A percentile compares a stretch with the other conserved stretches of the same genome.
Conservation (phyloP, 2,113 vertebrate species). For the Corvus cornix region DNA sequence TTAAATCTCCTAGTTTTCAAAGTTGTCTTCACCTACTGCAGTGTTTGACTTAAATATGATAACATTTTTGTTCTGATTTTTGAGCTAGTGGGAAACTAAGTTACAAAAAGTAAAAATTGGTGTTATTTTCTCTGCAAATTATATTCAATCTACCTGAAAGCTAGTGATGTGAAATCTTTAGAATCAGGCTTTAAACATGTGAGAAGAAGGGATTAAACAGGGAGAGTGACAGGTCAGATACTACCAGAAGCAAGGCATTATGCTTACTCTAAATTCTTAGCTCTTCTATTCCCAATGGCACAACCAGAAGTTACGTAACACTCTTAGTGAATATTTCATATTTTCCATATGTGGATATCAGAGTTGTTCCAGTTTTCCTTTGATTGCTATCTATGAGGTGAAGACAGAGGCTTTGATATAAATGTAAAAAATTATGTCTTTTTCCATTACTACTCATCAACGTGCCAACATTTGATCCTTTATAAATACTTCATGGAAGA, state of each 20-base stretch:
- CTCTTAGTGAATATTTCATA: not conserved
- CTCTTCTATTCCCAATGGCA: not conserved
- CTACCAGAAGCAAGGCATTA: not conserved
- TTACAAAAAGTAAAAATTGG: not conserved
- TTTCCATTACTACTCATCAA: not conserved
- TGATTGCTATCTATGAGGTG: not conserved
- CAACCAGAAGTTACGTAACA: conserved; percentile 1
- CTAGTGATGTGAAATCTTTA: not conserved
- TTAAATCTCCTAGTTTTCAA: not conserved
- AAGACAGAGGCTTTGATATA: not conserved
- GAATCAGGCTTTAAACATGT: not conserved
- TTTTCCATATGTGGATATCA: conserved; percentile 6
- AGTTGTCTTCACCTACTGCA: not conserved
- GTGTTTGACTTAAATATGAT: not conserved
- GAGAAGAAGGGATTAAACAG: not conserved
- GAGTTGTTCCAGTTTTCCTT: conserved; percentile 7
- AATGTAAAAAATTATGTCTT: not conserved
- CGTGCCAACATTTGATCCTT: not conserved
- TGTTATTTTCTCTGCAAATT: not conserved
- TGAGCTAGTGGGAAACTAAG: not conserved
- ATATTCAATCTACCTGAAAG: not conserved
- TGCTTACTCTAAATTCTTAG: not conserved
- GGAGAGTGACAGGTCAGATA: not conserved
- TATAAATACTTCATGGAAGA: not conserved
- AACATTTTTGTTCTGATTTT: not conserved